Conservation (phyloP, 2,113 vertebrate species). For the Pomatostomus ruficeps region DNA sequence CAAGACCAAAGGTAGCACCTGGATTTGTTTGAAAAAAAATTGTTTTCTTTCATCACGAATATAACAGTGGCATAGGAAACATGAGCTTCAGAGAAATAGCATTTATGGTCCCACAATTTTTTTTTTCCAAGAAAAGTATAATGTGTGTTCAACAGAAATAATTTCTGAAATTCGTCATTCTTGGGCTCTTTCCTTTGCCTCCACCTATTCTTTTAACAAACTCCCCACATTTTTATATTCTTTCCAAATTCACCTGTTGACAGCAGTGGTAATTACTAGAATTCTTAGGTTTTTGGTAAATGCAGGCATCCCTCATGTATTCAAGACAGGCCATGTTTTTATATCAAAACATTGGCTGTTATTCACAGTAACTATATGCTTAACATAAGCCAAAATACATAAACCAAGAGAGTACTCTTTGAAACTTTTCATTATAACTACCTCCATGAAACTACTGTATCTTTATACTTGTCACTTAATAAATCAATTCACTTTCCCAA, state of each 20-base stretch:
- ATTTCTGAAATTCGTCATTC: background rate
- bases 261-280: background rate
- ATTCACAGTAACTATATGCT: background rate
- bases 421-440: background rate
- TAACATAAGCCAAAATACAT: background rate
- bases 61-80: background rate
- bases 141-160: accelerated
- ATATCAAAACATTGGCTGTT: background rate
- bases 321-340: background rate
- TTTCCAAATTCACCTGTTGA: background rate
- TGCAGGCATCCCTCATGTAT: background rate
- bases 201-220: background rate
- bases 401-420: background rate
- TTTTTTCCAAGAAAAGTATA: background rate
- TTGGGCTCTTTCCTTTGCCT: background rate
- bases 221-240: background rate
- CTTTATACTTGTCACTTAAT: background rate
- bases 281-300: background rate
- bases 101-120: background rate
- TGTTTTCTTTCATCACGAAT: background rate
- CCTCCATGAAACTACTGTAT: background rate
- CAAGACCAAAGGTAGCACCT: background rate
- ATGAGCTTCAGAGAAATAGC: background rate
- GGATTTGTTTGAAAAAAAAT: background rate
- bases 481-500: background rate